Percentiles rank a stretch among this genome's conserved stretches.
Evolutionary conservation across 1,140 invertebrate species (phyloP).

Genomic region (Cydia splendana): DNA sequence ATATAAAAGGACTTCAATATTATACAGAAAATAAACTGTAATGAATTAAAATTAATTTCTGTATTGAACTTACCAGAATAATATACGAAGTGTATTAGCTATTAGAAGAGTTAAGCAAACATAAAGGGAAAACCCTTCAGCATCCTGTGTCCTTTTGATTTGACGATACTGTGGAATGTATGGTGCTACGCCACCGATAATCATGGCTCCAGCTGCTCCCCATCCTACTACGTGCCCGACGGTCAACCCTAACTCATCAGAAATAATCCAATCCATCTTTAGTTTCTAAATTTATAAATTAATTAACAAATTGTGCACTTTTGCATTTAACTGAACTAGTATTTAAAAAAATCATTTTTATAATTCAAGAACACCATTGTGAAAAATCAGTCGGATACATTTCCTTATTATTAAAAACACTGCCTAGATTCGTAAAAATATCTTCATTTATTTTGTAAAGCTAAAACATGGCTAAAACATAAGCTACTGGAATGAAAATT

Average conservation of each 20-base stretch:
- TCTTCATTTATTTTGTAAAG: background rate
- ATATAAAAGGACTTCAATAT: constrained; percentile 34
- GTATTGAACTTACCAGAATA: constrained; percentile 93
- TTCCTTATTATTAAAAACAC: background rate
- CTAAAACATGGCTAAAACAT: too few species aligned
- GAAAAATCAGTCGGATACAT: background rate
- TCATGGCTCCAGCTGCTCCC: constrained; percentile 90
- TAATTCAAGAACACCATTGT: background rate
- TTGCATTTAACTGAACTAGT: background rate
- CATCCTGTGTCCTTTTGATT: constrained; percentile 93
- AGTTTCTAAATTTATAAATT: constrained; percentile 20
- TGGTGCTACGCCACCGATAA: constrained; percentile 92
- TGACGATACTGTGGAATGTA: constrained; percentile 97
- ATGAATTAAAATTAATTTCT: constrained; percentile 1
- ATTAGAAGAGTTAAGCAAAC: constrained; percentile 97
- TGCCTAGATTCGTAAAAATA: background rate
- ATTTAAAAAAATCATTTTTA: background rate
- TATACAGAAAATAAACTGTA: constrained; percentile 34
- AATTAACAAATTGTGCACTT: background rate
- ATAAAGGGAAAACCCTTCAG: constrained; percentile 97
- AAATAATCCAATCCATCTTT: constrained; percentile 86
- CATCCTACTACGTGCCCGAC: constrained; percentile 84
- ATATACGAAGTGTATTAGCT: constrained; percentile 97
- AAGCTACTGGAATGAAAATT: constrained; percentile 19
- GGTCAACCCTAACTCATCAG: constrained; percentile 83